Percentiles rank a stretch among this genome's conserved stretches.
phyloP scores from a whole-genome alignment of 2,888 invertebrate species.

The Drosophila fulvimacula region DNA sequence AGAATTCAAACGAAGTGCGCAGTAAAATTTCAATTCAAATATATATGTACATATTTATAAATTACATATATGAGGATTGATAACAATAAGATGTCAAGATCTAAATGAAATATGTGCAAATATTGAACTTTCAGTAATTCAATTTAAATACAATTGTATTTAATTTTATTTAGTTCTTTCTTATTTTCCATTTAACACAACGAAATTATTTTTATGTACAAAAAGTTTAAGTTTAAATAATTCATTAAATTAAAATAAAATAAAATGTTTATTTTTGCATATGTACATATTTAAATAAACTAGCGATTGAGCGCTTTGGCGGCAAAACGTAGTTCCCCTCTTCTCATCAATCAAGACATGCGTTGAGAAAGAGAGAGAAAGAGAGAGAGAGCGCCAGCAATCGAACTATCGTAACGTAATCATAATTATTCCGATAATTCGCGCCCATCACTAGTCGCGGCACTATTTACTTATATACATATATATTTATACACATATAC shows the following conservation, averaged over 20 bases:
- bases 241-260: no score
- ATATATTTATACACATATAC: constrained; percentile 8
- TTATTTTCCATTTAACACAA: no score
- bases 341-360: constrained; percentile 7
- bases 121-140: no score
- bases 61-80: no score
- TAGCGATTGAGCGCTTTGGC: not conserved
- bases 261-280: no score
- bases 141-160: no score
- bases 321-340: constrained; percentile 14
- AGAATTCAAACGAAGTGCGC: not conserved
- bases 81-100: no score
- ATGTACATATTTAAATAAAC: constrained; percentile 2
- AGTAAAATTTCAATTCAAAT: not conserved
- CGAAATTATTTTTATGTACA: no score
- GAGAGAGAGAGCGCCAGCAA: not conserved
- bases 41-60: no score
- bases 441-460: constrained; percentile 14
- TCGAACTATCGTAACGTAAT: constrained; percentile 28
- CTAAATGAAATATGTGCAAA: no score
- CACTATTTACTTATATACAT: constrained; percentile 25
- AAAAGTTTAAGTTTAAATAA: no score
- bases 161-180: no score
- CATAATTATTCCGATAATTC: constrained; percentile 19
- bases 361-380: not conserved